Base-by-base conservation (phyloP, 2,888 invertebrate genomes). In the Cylloceria caligata region DNA sequence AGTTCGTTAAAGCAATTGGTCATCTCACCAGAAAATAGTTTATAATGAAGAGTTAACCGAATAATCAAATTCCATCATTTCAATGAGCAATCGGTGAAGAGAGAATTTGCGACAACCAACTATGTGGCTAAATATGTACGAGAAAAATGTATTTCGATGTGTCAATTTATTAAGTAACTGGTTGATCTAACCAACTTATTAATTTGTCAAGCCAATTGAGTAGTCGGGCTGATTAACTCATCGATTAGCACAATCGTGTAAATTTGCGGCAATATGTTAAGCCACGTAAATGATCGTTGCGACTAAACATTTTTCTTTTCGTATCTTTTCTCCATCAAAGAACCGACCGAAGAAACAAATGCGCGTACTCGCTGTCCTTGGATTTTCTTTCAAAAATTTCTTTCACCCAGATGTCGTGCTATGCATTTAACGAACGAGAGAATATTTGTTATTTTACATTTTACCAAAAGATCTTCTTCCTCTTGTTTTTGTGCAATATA, bases 311-410 rank as follows among this genome's bases (percentile, higher is more conserved):
- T n/a, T n/a, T n/a, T n/a, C n/a, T n/a, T n/a, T n/a, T n/a, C n/a
- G n/a, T 45, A 39, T 45, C 36, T 7, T 19, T 13, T 3, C n/a
- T 34, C 49, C 42, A 27, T 52, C 39, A 30, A 55, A 42, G 45
- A 65, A n/a, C n/a, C n/a, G 27, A 75, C 19, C 27, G 21, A 9
- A 36, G 16, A 45, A 60, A 34, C 7, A 60, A 34, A 7, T 11
- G 11, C 19, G 5, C 21, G 24, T 60, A 69, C 60, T 13, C 36
- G 68, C 21, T 47, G 76, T 57, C 68, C 68, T 76, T 49, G 60
- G 21, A 60, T 69, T 68, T 76, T 55, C 39, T 67, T 68, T 30
- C n/a, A 7, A 1, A 30, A 30, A 34, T 34, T 42, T 68, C 21
- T 57, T 60, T 62, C 34, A 39, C 30, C 19, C 42, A n/a, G 57